Conservation (phyloP, 1,140 invertebrate genomes). For the Neodiprion fabricii region DNA sequence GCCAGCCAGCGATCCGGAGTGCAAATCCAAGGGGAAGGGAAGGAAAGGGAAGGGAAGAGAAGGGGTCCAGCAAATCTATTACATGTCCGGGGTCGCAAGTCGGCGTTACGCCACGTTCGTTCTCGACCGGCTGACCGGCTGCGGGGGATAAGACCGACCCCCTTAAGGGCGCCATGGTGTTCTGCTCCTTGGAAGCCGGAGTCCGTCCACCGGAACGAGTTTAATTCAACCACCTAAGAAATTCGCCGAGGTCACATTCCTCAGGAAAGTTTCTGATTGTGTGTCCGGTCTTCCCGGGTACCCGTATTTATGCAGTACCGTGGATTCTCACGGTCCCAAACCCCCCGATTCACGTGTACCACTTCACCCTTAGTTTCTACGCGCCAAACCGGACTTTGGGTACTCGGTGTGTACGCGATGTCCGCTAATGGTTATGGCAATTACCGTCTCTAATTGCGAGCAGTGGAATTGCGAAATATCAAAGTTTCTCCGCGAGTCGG, state of each 20-base stretch:
- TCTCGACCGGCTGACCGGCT: neutral
- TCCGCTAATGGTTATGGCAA: conserved; percentile 61
- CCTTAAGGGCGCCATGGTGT: neutral
- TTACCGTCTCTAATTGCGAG: conserved; percentile 60
- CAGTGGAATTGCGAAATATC: conserved; percentile 62
- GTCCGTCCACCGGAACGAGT: conserved; percentile 38
- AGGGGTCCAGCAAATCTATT: conserved; percentile 27
- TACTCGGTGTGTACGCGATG: neutral
- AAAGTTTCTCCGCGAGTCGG: conserved; percentile 47
- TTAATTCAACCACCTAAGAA: conserved; percentile 54
- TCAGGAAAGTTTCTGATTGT: conserved; percentile 54
- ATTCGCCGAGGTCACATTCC: conserved; percentile 51
- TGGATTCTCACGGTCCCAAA: neutral
- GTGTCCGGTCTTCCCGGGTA: conserved; percentile 40
- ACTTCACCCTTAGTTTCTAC: no score
- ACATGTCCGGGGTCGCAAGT: conserved; percentile 25
- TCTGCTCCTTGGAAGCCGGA: neutral
- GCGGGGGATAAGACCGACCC: conserved; percentile 26
- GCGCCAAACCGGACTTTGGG: neutral
- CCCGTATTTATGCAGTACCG: conserved; percentile 47
- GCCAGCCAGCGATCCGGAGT: neutral
- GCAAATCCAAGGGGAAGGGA: neutral
- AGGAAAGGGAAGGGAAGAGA: neutral
- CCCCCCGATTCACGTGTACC: no score
- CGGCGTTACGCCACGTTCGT: conserved; percentile 28